Percentiles rank a stretch among this genome's conserved stretches.
phyloP scores from a whole-genome alignment of 1,140 invertebrate species.

The Marisa cornuarietis region DNA sequence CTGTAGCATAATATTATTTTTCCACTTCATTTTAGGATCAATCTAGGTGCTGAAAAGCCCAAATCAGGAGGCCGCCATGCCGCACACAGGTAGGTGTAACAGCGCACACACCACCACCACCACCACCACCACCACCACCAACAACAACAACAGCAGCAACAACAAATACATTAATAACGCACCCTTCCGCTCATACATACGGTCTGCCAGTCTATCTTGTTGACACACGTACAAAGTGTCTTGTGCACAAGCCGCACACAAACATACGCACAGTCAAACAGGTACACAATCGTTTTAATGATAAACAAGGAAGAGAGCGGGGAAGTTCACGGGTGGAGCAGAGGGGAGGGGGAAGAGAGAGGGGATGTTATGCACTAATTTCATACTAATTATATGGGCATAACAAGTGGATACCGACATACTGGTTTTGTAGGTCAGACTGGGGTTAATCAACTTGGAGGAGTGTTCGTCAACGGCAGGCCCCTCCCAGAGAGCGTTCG shows the following conservation, averaged over 20 bases:
- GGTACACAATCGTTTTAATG: neutral
- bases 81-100: neutral
- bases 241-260: neutral
- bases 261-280: neutral
- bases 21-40: neutral
- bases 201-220: neutral
- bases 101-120: too few relatives aligned
- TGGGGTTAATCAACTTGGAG: constrained; percentile 19
- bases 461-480: constrained; percentile 69
- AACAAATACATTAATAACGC: too few relatives aligned
- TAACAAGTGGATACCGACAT: neutral
- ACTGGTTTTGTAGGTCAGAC: constrained; percentile 3
- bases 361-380: neutral
- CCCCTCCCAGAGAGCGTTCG: constrained; percentile 94
- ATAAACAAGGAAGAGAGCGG: neutral
- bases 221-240: neutral
- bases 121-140: too few relatives aligned
- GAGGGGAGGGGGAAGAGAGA: constrained; percentile 7
- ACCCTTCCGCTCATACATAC: neutral
- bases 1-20: neutral
- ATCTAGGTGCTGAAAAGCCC: neutral
- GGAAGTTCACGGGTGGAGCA: neutral
- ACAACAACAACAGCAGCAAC: too few relatives aligned
- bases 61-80: neutral
- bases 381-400: neutral